Evolutionary conservation across 2,113 vertebrate species (phyloP).

Genomic region (Hymenochirus boettgeri): DNA sequence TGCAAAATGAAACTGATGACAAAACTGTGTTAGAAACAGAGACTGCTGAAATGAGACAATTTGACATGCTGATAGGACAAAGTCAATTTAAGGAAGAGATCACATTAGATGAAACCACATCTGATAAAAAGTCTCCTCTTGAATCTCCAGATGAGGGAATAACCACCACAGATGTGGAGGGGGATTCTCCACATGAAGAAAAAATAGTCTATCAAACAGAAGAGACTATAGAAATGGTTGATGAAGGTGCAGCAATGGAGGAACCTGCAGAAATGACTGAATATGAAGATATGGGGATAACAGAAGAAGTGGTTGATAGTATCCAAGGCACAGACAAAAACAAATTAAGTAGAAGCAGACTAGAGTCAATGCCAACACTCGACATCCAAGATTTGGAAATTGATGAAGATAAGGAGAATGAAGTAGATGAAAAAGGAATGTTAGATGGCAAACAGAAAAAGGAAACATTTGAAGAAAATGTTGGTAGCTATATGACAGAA

Average conservation of each 20-base stretch:
- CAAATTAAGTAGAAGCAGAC: slow-evolving; percentile 50
- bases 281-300: slow-evolving; percentile 44
- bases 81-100: slow-evolving; percentile 44
- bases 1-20: slow-evolving; percentile 39
- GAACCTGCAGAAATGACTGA: slow-evolving; percentile 57
- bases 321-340: slow-evolving; percentile 40
- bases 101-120: slow-evolving; percentile 30
- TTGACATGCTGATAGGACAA: slow-evolving; percentile 36
- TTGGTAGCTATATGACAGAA: slow-evolving; percentile 46
- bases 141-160: slow-evolving; percentile 56
- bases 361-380: slow-evolving; percentile 31
- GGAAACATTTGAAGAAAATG: slow-evolving; percentile 63
- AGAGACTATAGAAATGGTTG: slow-evolving; percentile 47
- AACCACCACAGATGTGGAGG: slow-evolving; percentile 50
- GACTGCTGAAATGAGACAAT: slow-evolving; percentile 40
- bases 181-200: slow-evolving; percentile 56
- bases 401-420: slow-evolving; percentile 35
- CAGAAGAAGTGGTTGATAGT: slow-evolving; percentile 50
- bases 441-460: slow-evolving; percentile 66
- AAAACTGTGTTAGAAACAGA: slow-evolving; percentile 37
- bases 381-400: slow-evolving; percentile 13
- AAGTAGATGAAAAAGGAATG: slow-evolving; percentile 52
- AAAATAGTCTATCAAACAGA: slow-evolving; percentile 45
- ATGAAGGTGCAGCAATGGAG: slow-evolving; percentile 59
- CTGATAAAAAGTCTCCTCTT: slow-evolving; percentile 50